Percentiles rank a stretch among this genome's conserved stretches.
Conservation (phyloP, 2,888 invertebrate genomes). For the Thereva unica region DNA sequence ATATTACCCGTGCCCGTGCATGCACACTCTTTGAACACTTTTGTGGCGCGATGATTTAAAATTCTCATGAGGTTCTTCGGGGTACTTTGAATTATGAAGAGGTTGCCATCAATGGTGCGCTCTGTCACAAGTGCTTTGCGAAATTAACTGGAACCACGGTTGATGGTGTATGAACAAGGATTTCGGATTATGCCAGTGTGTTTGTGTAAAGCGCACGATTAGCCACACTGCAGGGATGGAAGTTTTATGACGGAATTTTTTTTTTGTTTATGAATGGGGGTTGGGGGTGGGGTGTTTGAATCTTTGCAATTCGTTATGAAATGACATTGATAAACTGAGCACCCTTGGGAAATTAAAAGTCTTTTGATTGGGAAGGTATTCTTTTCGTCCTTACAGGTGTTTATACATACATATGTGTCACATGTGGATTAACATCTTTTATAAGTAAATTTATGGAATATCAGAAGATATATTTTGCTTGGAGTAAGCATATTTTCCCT, state of each 20-base stretch:
- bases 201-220: conserved; percentile 4
- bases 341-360: conserved; percentile 32
- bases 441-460: too few species aligned
- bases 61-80: conserved; percentile 34
- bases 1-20: conserved; percentile 8
- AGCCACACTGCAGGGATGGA: conserved; percentile 7
- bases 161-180: conserved; percentile 14
- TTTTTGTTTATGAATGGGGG: conserved; percentile 1
- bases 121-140: conserved; percentile 27
- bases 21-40: conserved; percentile 18
- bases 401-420: too few species aligned
- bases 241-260: background rate
- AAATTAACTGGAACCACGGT: conserved; percentile 33
- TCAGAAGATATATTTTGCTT: too few species aligned
- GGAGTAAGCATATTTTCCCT: too few species aligned
- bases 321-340: conserved; percentile 30
- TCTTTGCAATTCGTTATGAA: conserved; percentile 9
- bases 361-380: conserved; percentile 24
- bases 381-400: background rate
- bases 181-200: background rate
- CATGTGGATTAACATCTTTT: too few species aligned
- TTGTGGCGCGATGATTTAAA: conserved; percentile 34
- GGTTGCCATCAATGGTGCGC: conserved; percentile 26
- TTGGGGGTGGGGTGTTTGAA: conserved; percentile 3
- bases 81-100: conserved; percentile 33